Evolutionary conservation across 2,888 invertebrate genomes (phyloP).

Genomic region (Zaprionus obscuricornis): DNA sequence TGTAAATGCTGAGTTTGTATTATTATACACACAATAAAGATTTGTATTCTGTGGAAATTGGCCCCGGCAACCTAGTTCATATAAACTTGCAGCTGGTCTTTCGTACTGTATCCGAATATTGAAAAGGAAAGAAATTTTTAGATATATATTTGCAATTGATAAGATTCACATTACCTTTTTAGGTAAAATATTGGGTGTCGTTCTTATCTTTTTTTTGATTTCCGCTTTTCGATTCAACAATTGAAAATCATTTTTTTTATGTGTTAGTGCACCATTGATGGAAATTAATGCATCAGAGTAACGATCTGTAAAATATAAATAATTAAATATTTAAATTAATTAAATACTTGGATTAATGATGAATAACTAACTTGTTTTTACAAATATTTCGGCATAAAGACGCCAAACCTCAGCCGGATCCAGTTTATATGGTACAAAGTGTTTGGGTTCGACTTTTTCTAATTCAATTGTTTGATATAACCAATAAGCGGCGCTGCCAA

Average conservation of each 20-base stretch:
- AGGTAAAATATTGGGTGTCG: conserved; percentile 10
- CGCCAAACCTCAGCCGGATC: conserved; percentile 45
- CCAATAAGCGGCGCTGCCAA: conserved; percentile 65
- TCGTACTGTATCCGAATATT: conserved; percentile 10
- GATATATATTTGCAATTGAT: background rate
- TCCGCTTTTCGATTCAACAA: conserved; percentile 56
- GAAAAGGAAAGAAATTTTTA: background rate
- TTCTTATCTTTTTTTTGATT: conserved; percentile 61
- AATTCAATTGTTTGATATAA: conserved; percentile 55
- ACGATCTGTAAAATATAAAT: conserved; percentile 29
- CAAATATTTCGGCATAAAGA: conserved; percentile 69
- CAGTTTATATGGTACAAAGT: conserved; percentile 27
- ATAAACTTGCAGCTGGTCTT: background rate
- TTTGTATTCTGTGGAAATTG: conserved; percentile 40
- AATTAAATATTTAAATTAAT: background rate
- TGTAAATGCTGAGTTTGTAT: conserved; percentile 69
- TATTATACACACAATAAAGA: conserved; percentile 75
- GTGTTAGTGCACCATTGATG: conserved; percentile 45
- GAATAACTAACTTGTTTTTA: conserved; percentile 72
- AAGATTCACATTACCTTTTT: conserved; percentile 30
- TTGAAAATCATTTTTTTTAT: conserved; percentile 46
- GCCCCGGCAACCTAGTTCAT: conserved; percentile 75
- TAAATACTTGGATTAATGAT: background rate
- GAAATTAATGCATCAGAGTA: conserved; percentile 57
- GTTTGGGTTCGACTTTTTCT: conserved; percentile 4